These are phyloP conservation scores for Ctenomys sociabilis DNA, from an alignment of 2,113 vertebrate genomes.

Conservation along the genomic window DNA sequence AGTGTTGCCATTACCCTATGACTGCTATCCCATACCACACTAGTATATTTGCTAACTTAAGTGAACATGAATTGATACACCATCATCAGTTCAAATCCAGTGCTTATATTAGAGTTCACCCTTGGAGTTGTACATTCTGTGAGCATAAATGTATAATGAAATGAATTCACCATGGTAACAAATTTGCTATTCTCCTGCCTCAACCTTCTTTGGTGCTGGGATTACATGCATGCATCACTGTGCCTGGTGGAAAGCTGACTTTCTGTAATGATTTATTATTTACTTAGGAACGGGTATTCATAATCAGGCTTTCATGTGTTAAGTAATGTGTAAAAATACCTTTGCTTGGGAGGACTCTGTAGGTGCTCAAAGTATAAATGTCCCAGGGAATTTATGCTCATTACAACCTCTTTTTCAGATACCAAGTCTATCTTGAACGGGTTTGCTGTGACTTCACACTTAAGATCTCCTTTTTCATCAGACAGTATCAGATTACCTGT, in stretches of 20 bases:
- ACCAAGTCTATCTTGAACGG: conserved; percentile 92
- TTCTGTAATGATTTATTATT: conserved; percentile 30
- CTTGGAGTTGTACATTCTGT: no score
- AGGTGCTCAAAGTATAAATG: conserved; percentile 92
- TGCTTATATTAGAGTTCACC: no score
- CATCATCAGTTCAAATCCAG: no score
- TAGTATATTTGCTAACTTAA: no score
- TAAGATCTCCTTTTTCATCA: conserved; percentile 84
- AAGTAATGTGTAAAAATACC: conserved; percentile 70
- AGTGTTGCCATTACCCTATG: no score
- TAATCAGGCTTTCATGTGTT: background rate
- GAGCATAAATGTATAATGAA: no score
- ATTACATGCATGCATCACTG: background rate
- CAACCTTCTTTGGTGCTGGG: background rate
- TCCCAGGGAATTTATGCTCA: conserved; percentile 91
- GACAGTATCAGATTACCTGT: conserved; percentile 84
- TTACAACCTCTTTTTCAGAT: conserved; percentile 85
- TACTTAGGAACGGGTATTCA: conserved; percentile 9
- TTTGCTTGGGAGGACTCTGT: conserved; percentile 83
- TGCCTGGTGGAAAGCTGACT: background rate
- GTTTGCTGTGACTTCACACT: conserved; percentile 84
- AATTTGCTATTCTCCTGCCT: background rate
- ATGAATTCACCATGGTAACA: no score
- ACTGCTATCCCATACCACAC: no score
- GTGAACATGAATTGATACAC: no score